Conservation (phyloP, 2,797 vertebrate species). For the Spondyliosoma cantharus region DNA sequence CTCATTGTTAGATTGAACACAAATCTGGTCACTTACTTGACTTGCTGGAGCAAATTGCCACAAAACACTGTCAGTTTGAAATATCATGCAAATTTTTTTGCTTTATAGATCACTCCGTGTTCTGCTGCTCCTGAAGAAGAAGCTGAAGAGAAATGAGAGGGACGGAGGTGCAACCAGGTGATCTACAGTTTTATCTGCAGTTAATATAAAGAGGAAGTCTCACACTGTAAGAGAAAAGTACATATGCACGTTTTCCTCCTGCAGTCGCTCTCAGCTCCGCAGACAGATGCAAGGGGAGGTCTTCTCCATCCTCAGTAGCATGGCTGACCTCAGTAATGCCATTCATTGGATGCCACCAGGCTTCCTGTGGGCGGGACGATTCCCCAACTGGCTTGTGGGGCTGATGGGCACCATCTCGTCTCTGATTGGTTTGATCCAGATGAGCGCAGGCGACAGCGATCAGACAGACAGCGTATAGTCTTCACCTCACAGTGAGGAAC, state of each 20-base stretch:
- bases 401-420: constrained; percentile 94
- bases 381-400: constrained; percentile 93
- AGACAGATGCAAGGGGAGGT: constrained; percentile 82
- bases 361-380: constrained; percentile 90
- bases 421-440: constrained; percentile 88
- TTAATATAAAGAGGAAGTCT: neutral
- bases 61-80: neutral
- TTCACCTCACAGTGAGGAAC: constrained; percentile 12
- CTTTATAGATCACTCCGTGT: constrained; percentile 87
- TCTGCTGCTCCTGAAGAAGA: constrained; percentile 83
- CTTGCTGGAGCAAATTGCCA: neutral
- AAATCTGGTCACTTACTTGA: neutral
- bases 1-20: neutral
- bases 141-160: constrained; percentile 62
- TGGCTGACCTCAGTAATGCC: constrained; percentile 91
- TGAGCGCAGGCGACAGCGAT: constrained; percentile 49
- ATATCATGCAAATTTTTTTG: neutral
- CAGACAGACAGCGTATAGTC: constrained; percentile 45
- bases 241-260: neutral
- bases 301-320: constrained; percentile 83
- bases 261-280: constrained; percentile 61
- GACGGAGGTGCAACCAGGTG: constrained; percentile 66
- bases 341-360: constrained; percentile 95
- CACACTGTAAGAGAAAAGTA: neutral
- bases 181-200: neutral